phyloP scores from a whole-genome alignment of 1,140 invertebrate species.

The Saccostrea cuccullata region DNA sequence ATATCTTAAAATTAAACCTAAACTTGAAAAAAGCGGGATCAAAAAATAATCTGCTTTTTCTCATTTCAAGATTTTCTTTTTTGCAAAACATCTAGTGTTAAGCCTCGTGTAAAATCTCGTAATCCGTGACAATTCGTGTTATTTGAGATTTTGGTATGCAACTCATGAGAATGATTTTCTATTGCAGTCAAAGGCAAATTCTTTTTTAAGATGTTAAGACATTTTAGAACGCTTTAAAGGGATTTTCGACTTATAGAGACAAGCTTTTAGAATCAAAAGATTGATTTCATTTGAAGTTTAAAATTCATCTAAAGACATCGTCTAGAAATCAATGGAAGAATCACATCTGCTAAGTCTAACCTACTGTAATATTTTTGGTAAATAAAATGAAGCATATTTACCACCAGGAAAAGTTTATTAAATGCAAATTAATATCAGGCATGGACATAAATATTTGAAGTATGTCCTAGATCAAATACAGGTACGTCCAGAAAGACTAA shows the following conservation, averaged over 20 bases:
- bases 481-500: neutral
- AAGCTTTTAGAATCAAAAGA: neutral
- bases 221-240: constrained; percentile 7
- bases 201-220: neutral
- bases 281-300: constrained; percentile 11
- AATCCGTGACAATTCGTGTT: constrained; percentile 27
- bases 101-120: constrained; percentile 30
- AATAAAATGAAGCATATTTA: no score
- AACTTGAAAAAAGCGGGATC: constrained; percentile 8
- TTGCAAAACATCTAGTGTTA: neutral
- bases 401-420: no score
- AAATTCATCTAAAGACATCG: neutral
- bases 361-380: no score
- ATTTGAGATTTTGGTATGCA: neutral
- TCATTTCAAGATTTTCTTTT: constrained; percentile 1
- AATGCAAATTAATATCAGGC: no score
- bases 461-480: no score
- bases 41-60: neutral
- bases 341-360: neutral
- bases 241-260: neutral
- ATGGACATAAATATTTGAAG: no score
- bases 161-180: neutral
- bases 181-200: constrained; percentile 4
- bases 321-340: neutral
- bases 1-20: neutral